These are phyloP conservation scores for Tenualosa thibaudeaui DNA, from an alignment of 2,797 vertebrate species.

Conservation along the genomic window DNA sequence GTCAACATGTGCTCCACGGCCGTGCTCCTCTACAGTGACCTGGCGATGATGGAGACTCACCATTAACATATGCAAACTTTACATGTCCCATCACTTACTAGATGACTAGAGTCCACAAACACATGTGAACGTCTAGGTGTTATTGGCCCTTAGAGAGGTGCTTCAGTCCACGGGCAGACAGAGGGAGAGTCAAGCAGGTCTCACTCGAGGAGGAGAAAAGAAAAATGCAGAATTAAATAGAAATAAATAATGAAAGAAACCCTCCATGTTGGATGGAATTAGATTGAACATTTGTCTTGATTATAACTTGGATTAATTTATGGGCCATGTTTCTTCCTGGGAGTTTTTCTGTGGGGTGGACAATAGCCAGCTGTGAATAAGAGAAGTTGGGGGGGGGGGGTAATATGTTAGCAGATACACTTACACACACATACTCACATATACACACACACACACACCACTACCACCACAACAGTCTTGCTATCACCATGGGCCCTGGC, in stretches of 20 bases:
- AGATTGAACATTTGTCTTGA: constrained; percentile 69
- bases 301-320: constrained; percentile 61
- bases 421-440: neutral
- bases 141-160: too few relatives aligned
- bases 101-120: constrained; percentile 71
- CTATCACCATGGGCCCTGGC: constrained; percentile 15
- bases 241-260: constrained; percentile 44
- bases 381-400: constrained; percentile 4
- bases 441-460: neutral
- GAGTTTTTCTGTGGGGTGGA: constrained; percentile 59
- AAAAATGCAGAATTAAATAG: constrained; percentile 58
- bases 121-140: constrained; percentile 57
- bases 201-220: constrained; percentile 49
- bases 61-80: constrained; percentile 58
- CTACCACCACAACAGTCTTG: constrained; percentile 18
- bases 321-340: constrained; percentile 45
- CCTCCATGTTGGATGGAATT: constrained; percentile 60
- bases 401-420: neutral
- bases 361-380: constrained; percentile 65
- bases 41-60: constrained; percentile 41
- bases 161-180: constrained; percentile 58
- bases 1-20: neutral
- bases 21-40: constrained; percentile 42
- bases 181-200: constrained; percentile 57
- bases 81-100: constrained; percentile 54